Conservation (phyloP, 2,888 invertebrate genomes). For the Cosmia pyralina region DNA sequence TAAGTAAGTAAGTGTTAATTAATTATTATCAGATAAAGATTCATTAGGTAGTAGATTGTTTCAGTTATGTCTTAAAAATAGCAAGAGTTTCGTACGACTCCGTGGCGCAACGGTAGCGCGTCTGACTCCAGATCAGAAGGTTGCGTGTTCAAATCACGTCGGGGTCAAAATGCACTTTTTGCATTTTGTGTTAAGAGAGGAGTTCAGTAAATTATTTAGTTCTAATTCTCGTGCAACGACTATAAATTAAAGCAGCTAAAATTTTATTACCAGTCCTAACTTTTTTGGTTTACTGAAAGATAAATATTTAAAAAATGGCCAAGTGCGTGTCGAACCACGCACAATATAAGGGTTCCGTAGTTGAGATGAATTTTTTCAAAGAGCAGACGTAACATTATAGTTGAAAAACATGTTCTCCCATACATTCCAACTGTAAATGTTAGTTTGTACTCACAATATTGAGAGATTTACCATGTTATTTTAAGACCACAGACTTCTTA, state of each 20-base stretch:
- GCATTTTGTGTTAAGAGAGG: background rate
- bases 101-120: constrained; percentile 99
- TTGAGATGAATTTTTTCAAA: too few species aligned
- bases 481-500: too few species aligned
- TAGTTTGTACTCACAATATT: too few species aligned
- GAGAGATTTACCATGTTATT: too few species aligned
- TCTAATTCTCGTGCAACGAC: too few species aligned
- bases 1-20: background rate
- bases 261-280: background rate
- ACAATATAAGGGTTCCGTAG: too few species aligned
- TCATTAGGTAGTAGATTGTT: background rate
- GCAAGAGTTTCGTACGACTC: constrained; percentile 84
- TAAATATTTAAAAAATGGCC: too few species aligned
- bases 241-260: background rate
- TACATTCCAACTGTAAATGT: too few species aligned
- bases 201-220: too few species aligned
- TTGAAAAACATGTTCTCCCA: too few species aligned
- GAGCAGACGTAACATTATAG: too few species aligned
- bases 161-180: constrained; percentile 91
- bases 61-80: constrained; percentile 38
- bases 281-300: background rate
- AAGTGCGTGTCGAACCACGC: too few species aligned
- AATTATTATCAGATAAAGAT: constrained; percentile 31
- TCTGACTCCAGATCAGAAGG: constrained; percentile 99
- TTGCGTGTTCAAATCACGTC: constrained; percentile 99